Base-by-base conservation (phyloP, 2,113 vertebrate genomes). In the Macquaria australasica region DNA sequence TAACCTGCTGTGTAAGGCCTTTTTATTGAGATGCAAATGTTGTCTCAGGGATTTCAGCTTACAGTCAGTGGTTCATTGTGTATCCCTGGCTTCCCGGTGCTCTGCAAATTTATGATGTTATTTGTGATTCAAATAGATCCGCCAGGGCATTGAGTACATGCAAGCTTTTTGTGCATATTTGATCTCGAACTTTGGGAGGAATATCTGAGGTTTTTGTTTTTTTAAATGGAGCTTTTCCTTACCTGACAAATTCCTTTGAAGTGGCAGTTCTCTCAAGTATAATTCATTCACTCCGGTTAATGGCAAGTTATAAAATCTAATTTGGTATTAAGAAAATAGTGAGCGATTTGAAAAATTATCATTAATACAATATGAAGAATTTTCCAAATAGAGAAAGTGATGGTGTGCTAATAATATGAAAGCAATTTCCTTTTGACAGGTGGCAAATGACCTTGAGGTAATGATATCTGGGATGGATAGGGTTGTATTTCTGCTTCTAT, bases 11-110 rank as follows among this genome's bases (percentile, higher is more conserved):
- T 83, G 75, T 80, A 77, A 80, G 76, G 77, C 11, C 39, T 88
- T 92, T 91, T 88, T 89, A 91, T 93, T 93, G 82, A 91, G 78
- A 95, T 93, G 91, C 90, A 87, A 94, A 94, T 94, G 77, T 58
- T 11, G 73, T 83, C 79, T 51, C 28, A 8, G 79, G 87, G 87
- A 88, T 85, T 92, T 88, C 67, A 90, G 77, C 78, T 90, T 62
- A 73, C 71, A 87, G 82, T 83, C 88, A 87, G 60, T 77, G 84
- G 81, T 85, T 82, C 79, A 81, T 92, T 92, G 89, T 94, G 79
- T 70, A 67, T 81, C 86, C 50, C 66, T 68, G 76, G 67, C 76
- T 91, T 90, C 77, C 62, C 74, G 73, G 84, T 88, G 79, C 88
- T 73, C 79, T 88, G 81, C 79, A 89, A 91, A 89, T 91, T 58